These are phyloP conservation scores for Saccostrea echinata DNA, from an alignment of 1,140 invertebrate species.

Conservation along the genomic window DNA sequence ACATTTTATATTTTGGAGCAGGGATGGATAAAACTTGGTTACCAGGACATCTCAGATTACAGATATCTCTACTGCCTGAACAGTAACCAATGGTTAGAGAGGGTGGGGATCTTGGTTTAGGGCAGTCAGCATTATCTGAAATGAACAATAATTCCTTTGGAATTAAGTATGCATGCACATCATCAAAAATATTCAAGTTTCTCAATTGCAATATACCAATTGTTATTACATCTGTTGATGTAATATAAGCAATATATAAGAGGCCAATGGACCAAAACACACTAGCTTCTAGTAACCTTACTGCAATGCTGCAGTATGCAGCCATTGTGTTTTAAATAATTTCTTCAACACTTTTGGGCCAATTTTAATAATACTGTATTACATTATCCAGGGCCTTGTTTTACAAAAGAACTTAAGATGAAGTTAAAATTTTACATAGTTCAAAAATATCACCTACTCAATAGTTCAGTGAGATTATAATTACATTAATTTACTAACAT, in stretches of 20 bases:
- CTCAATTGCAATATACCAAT: not conserved
- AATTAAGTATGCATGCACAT: too few relatives aligned
- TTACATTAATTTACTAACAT: too few relatives aligned
- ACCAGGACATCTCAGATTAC: slow-evolving; percentile 41
- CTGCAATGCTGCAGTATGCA: too few relatives aligned
- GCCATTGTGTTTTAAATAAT: too few relatives aligned
- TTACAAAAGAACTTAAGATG: too few relatives aligned
- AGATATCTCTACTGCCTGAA: slow-evolving; percentile 6
- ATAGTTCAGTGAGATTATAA: too few relatives aligned
- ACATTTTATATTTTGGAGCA: slow-evolving; percentile 39
- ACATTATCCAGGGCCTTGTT: too few relatives aligned
- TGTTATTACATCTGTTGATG: not conserved
- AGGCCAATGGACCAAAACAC: not conserved
- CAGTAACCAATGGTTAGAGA: not conserved
- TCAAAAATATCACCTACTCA: too few relatives aligned
- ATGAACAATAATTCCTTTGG: too few relatives aligned
- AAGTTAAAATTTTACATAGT: too few relatives aligned
- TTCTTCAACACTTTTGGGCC: too few relatives aligned
- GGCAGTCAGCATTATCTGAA: slow-evolving; percentile 44
- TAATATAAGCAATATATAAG: not conserved
- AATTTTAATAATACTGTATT: too few relatives aligned
- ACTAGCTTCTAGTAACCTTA: not conserved
- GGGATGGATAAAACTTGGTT: not conserved
- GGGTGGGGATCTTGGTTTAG: not conserved
- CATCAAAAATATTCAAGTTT: not conserved